These are phyloP conservation scores for Beaufortia kweichowensis DNA, from an alignment of 2,113 vertebrate genomes.

Conservation along the genomic window DNA sequence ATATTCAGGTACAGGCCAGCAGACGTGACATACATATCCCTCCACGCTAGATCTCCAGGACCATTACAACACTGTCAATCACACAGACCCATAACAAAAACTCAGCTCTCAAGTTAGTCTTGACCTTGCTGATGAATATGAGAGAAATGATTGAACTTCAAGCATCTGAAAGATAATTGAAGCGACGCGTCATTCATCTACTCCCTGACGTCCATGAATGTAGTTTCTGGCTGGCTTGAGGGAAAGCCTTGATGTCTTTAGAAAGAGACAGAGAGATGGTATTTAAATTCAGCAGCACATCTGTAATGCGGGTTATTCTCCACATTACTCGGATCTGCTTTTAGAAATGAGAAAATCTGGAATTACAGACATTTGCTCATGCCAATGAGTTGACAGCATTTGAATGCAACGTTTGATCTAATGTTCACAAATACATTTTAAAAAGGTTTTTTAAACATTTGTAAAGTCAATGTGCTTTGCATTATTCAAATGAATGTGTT, in stretches of 20 bases:
- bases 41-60: not conserved
- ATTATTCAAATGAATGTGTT: too few relatives aligned
- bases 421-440: not conserved
- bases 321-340: not conserved
- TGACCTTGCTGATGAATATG: slow-evolving; percentile 36
- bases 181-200: slow-evolving; percentile 19
- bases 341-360: not conserved
- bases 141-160: slow-evolving; percentile 11
- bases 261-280: not conserved
- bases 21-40: slow-evolving; percentile 11
- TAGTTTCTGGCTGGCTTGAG: slow-evolving; percentile 45
- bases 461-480: too few relatives aligned
- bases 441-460: too few relatives aligned
- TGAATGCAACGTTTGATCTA: not conserved
- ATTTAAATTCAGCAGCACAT: not conserved
- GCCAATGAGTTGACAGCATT: too few relatives aligned
- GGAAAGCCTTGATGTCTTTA: not conserved
- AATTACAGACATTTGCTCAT: not conserved
- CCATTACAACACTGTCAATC: slow-evolving; percentile 28
- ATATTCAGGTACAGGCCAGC: not conserved
- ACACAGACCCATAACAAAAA: not conserved
- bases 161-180: slow-evolving; percentile 27
- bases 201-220: not conserved
- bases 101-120: not conserved
- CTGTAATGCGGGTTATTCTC: not conserved